A percentile compares a stretch with the other conserved stretches of the same genome.
Evolutionary conservation across 2,113 vertebrate species (phyloP).

Genomic region (Solea solea): DNA sequence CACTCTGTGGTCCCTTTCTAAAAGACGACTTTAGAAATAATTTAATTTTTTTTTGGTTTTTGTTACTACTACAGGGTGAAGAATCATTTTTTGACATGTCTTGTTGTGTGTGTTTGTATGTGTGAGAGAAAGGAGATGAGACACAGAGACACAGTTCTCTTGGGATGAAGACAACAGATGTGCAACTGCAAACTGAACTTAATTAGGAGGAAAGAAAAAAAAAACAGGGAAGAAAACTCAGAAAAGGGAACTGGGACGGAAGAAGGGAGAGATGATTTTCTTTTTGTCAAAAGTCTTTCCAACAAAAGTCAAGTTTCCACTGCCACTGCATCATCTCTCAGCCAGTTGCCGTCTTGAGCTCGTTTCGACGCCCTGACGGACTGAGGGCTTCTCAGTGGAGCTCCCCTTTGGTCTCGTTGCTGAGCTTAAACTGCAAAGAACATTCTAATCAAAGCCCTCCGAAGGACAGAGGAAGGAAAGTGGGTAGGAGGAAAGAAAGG

Average conservation of each 20-base stretch:
- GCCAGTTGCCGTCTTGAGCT: constrained; percentile 34
- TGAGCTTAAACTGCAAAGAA: constrained; percentile 18
- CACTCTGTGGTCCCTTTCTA: constrained; percentile 8
- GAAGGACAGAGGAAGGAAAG: constrained; percentile 36
- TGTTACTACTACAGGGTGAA: not conserved
- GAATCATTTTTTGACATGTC: constrained; percentile 22
- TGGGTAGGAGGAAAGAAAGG: constrained; percentile 24
- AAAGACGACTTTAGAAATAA: constrained; percentile 12
- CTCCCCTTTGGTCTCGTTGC: constrained; percentile 37
- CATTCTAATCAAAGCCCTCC: constrained; percentile 20
- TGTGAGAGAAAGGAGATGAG: not conserved
- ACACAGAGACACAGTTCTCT: constrained; percentile 31
- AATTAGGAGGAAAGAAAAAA: constrained; percentile 53
- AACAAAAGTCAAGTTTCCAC: constrained; percentile 16
- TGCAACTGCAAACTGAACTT: constrained; percentile 60
- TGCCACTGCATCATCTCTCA: constrained; percentile 5
- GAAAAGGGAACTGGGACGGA: not conserved
- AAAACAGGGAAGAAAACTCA: not conserved
- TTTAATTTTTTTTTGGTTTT: not conserved
- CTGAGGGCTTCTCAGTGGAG: constrained; percentile 7
- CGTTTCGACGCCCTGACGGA: constrained; percentile 31
- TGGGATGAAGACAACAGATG: constrained; percentile 45
- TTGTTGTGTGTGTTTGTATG: not conserved
- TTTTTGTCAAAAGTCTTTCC: constrained; percentile 7
- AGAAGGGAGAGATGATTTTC: constrained; percentile 26